Percentiles rank a stretch among this genome's conserved stretches.
These are phyloP conservation scores for Mesorhabditis sp. DNA, from an alignment of 2,888 invertebrate genomes.

Conservation along the genomic window DNA sequence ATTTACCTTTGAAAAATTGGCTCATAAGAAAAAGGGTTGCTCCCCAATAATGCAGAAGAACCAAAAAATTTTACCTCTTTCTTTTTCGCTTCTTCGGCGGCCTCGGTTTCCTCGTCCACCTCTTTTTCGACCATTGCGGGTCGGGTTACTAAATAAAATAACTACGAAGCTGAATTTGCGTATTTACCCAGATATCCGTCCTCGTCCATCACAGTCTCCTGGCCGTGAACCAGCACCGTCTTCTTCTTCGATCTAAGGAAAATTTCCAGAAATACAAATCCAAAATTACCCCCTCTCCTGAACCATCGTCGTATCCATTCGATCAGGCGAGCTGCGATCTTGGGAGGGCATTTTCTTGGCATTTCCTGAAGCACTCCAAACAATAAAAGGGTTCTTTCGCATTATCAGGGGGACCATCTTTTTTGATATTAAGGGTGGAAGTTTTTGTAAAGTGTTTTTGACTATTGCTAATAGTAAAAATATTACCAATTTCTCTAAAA, in stretches of 20 bases:
- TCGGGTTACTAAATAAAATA: background rate
- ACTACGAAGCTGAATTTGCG: background rate
- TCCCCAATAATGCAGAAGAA: no score
- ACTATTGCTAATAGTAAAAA: no score
- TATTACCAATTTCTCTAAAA: no score
- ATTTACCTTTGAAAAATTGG: no score
- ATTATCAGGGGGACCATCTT: no score
- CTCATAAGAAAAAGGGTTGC: no score
- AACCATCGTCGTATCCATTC: background rate
- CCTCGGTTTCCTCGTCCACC: background rate
- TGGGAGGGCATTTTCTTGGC: background rate
- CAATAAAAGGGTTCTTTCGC: no score
- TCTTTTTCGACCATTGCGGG: slow-evolving; percentile 3
- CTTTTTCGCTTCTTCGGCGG: background rate
- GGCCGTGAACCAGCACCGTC: background rate
- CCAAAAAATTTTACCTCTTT: background rate
- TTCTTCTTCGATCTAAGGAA: background rate
- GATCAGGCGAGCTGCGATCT: background rate
- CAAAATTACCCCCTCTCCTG: background rate
- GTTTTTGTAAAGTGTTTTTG: no score
- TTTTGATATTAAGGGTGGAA: no score
- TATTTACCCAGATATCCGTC: background rate
- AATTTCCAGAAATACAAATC: background rate
- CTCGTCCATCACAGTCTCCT: background rate
- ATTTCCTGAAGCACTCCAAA: no score